Conservation (phyloP, 2,888 invertebrate species). For the Ashinkailepas kermadecensis region DNA sequence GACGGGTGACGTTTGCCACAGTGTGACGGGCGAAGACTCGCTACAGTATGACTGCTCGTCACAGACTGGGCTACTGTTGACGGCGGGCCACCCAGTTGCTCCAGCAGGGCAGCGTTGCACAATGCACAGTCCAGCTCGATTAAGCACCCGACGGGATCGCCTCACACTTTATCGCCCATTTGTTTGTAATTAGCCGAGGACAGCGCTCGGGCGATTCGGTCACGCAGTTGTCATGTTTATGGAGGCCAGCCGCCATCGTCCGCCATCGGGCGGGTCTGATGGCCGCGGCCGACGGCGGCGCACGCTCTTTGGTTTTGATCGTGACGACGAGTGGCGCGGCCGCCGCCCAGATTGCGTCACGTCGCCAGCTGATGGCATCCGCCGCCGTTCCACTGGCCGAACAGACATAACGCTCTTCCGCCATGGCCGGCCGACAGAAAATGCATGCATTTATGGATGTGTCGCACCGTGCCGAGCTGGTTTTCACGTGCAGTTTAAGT, state of each 20-base stretch:
- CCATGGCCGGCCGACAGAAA: background rate
- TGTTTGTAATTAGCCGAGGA: background rate
- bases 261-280: too few relatives aligned
- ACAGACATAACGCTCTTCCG: background rate
- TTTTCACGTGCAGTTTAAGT: background rate
- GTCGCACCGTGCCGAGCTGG: background rate
- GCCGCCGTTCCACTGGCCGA: background rate
- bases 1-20: too few relatives aligned
- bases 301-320: background rate
- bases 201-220: background rate
- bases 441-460: background rate
- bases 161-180: background rate
- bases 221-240: background rate
- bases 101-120: too few relatives aligned
- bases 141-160: background rate
- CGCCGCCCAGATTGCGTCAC: background rate
- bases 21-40: too few relatives aligned
- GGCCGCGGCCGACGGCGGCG: background rate
- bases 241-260: background rate
- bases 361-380: background rate
- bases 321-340: background rate
- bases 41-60: too few relatives aligned
- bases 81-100: too few relatives aligned
- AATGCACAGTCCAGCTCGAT: background rate
- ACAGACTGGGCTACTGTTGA: too few relatives aligned